Evolutionary conservation across 2,113 vertebrate genomes (phyloP).

Genomic region (Barbus barbus): DNA sequence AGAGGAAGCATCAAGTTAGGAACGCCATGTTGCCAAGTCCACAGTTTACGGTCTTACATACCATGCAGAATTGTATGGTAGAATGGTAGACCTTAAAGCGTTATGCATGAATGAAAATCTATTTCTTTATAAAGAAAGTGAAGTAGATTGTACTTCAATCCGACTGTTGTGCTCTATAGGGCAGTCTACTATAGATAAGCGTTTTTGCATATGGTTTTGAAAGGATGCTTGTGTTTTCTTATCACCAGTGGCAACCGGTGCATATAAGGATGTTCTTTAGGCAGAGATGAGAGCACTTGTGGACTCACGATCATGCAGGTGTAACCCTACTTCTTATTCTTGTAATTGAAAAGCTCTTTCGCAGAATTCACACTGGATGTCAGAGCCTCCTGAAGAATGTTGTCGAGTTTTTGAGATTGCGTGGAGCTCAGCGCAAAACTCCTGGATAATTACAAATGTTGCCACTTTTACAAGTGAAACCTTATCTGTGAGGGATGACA

Average conservation of each 20-base stretch:
- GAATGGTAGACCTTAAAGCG: neutral
- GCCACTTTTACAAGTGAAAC: slow-evolving; percentile 70
- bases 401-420: neutral
- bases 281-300: neutral
- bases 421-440: neutral
- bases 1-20: too few species aligned
- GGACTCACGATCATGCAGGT: neutral
- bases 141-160: neutral
- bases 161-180: neutral
- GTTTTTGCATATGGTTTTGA: neutral
- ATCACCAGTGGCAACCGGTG: neutral
- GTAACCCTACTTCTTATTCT: neutral
- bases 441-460: slow-evolving; percentile 66
- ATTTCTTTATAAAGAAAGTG: too few species aligned
- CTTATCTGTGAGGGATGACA: slow-evolving; percentile 71
- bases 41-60: too few species aligned
- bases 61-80: too few species aligned
- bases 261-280: neutral
- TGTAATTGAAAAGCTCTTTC: neutral
- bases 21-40: too few species aligned
- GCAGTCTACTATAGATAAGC: neutral
- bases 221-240: neutral
- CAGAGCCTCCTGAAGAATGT: neutral
- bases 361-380: neutral
- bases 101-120: neutral